These are phyloP conservation scores for Nezara viridula DNA, from an alignment of 2,888 invertebrate genomes.

Conservation along the genomic window DNA sequence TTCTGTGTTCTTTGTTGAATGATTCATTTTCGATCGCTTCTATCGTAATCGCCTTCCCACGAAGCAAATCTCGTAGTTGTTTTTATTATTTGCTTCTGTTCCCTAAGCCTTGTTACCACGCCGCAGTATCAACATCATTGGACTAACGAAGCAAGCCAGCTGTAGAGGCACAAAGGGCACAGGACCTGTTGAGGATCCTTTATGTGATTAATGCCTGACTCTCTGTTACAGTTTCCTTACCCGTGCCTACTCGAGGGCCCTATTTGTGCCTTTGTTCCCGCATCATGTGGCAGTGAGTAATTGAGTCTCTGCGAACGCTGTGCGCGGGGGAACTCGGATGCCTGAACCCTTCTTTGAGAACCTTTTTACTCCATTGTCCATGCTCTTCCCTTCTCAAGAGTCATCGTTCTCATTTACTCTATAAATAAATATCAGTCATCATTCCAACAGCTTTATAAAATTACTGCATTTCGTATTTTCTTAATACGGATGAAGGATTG, in stretches of 20 bases:
- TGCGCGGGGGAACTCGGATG: neutral
- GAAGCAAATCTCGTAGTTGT: neutral
- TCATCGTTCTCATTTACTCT: neutral
- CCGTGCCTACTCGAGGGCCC: slow-evolving; percentile 43
- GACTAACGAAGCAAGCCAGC: slow-evolving; percentile 2
- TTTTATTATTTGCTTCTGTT: neutral
- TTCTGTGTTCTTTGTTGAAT: neutral
- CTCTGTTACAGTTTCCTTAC: slow-evolving; percentile 43
- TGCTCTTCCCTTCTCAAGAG: neutral
- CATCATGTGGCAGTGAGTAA: slow-evolving; percentile 37
- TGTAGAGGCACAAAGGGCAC: neutral
- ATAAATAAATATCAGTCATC: neutral
- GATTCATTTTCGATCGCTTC: neutral
- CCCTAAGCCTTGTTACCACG: neutral
- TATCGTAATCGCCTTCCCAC: neutral
- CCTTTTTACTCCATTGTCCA: slow-evolving; percentile 20
- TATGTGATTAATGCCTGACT: slow-evolving; percentile 18
- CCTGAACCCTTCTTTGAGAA: slow-evolving; percentile 20
- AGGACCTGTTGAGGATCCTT: slow-evolving; percentile 37
- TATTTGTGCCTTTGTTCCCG: slow-evolving; percentile 34
- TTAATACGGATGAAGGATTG: neutral
- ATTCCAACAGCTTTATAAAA: neutral
- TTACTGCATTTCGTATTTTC: neutral
- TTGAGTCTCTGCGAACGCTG: slow-evolving; percentile 6
- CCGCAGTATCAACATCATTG: slow-evolving; percentile 1